These are phyloP conservation scores for Lycocerus yunnanus DNA, from an alignment of 2,888 invertebrate genomes.

Conservation along the genomic window DNA sequence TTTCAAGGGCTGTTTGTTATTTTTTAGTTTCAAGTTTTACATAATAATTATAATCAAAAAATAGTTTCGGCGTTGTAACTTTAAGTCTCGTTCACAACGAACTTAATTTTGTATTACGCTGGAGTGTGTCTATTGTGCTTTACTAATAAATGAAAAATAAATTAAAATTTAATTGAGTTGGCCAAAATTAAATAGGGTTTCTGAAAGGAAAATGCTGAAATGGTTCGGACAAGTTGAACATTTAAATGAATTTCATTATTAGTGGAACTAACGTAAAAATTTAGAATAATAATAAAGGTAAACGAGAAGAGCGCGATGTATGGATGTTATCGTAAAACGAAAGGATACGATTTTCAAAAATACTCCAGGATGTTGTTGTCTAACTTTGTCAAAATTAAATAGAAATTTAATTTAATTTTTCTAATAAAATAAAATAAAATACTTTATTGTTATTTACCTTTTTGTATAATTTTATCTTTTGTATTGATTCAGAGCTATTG, in stretches of 20 bases:
- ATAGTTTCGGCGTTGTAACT: neutral
- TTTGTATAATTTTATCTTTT: slow-evolving; percentile 7
- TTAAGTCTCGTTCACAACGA: neutral
- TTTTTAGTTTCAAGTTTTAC: neutral
- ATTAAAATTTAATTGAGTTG: neutral
- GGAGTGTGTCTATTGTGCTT: neutral
- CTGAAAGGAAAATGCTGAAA: neutral
- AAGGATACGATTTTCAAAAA: neutral
- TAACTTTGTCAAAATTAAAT: neutral
- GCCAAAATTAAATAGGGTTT: neutral
- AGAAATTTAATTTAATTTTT: neutral
- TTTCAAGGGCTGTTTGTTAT: neutral
- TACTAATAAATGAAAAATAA: neutral
- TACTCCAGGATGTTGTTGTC: neutral
- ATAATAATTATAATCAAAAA: neutral
- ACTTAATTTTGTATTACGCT: neutral
- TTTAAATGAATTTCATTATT: neutral
- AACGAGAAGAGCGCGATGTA: neutral
- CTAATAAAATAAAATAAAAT: neutral
- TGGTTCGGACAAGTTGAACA: neutral
- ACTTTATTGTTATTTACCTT: neutral
- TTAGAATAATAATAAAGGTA: neutral
- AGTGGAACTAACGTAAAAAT: neutral
- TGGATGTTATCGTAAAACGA: neutral
- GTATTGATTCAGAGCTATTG: neutral